Conservation (phyloP, 1,140 invertebrate species). For the Eueides isabella region DNA sequence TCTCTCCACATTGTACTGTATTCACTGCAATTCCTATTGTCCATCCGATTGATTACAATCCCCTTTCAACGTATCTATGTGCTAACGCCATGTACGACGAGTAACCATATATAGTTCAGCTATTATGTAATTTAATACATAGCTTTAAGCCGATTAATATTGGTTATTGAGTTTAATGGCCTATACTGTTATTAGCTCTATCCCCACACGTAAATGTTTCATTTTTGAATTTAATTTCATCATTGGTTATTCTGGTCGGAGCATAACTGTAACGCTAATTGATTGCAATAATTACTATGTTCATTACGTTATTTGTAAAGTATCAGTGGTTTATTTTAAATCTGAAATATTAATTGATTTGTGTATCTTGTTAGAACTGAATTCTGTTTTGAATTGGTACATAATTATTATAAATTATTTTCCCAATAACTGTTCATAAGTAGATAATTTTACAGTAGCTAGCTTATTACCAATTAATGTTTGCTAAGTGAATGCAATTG, state of each 20-base stretch:
- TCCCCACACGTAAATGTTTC: constrained; percentile 16
- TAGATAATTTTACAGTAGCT: constrained; percentile 1
- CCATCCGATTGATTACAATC: constrained; percentile 62
- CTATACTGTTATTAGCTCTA: constrained; percentile 32
- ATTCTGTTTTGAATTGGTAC: background rate
- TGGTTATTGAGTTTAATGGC: constrained; percentile 53
- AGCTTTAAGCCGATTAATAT: constrained; percentile 62
- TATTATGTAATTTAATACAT: constrained; percentile 50
- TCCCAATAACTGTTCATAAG: background rate
- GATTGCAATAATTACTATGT: constrained; percentile 33
- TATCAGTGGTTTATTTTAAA: constrained; percentile 29
- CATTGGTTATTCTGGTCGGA: constrained; percentile 27
- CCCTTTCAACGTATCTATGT: constrained; percentile 47
- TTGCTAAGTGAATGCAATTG: background rate
- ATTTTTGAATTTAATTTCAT: constrained; percentile 39
- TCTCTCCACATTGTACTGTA: constrained; percentile 48
- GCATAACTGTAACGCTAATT: constrained; percentile 25
- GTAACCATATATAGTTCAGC: constrained; percentile 18
- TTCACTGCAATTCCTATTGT: constrained; percentile 56
- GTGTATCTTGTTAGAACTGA: background rate
- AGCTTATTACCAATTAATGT: background rate
- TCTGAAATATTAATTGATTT: constrained; percentile 29
- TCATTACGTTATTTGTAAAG: constrained; percentile 29
- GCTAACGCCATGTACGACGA: constrained; percentile 40
- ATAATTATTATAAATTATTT: background rate